A percentile compares a stretch with the other conserved stretches of the same genome.
These are phyloP conservation scores for Drosophila lacicola DNA, from an alignment of 2,888 invertebrate genomes.

Conservation along the genomic window DNA sequence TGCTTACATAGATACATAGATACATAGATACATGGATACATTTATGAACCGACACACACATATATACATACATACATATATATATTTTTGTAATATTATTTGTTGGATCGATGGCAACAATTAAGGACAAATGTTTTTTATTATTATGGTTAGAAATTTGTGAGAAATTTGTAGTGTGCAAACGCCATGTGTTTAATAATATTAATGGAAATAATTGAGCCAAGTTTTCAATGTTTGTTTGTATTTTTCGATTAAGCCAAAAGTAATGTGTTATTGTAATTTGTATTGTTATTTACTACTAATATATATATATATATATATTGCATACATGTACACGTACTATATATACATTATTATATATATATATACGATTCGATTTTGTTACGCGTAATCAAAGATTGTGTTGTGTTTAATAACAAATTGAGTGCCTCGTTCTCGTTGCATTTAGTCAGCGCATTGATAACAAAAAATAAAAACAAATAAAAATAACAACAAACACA, in stretches of 20 bases:
- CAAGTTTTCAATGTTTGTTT: constrained; percentile 63
- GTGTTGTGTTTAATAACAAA: constrained; percentile 54
- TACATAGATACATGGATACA: constrained; percentile 13
- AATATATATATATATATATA: constrained; percentile 57
- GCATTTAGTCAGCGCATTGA: constrained; percentile 60
- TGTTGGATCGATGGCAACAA: constrained; percentile 63
- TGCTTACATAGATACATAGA: constrained; percentile 2
- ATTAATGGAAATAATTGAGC: constrained; percentile 58
- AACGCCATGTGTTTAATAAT: constrained; percentile 57
- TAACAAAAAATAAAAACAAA: constrained; percentile 45
- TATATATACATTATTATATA: constrained; percentile 16
- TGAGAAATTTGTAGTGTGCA: constrained; percentile 42
- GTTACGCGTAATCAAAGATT: constrained; percentile 50
- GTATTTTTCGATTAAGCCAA: constrained; percentile 71
- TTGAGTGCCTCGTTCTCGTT: constrained; percentile 76
- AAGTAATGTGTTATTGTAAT: constrained; percentile 79
- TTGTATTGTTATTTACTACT: constrained; percentile 78
- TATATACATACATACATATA: constrained; percentile 38
- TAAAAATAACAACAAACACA: constrained; percentile 17
- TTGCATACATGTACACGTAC: constrained; percentile 20
- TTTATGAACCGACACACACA: constrained; percentile 27
- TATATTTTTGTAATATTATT: constrained; percentile 76
- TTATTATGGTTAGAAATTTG: constrained; percentile 46
- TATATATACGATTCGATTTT: constrained; percentile 53
- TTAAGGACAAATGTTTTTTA: constrained; percentile 57